A percentile compares a stretch with the other conserved stretches of the same genome.
phyloP scores from a whole-genome alignment of 2,797 vertebrate genomes.

The Artibeus jamaicensis region DNA sequence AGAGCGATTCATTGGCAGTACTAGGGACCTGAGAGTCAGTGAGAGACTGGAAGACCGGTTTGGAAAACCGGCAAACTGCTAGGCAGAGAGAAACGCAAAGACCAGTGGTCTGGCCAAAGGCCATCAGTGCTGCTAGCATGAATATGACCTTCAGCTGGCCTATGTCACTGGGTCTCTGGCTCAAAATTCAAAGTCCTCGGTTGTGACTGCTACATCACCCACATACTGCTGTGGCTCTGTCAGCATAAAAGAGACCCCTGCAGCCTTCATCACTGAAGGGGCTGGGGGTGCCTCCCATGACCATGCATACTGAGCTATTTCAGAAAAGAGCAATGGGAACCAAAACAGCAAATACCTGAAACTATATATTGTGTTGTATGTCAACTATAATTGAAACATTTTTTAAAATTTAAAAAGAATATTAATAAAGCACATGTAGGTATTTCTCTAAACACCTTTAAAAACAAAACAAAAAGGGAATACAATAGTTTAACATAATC shows the following conservation, averaged over 20 bases:
- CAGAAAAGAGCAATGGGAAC: background rate
- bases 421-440: background rate
- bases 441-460: background rate
- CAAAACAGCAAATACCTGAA: background rate
- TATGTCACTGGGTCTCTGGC: background rate
- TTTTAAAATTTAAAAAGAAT: background rate
- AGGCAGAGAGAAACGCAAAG: background rate
- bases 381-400: background rate
- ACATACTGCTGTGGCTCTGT: background rate
- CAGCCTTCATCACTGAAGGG: accelerated
- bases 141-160: background rate
- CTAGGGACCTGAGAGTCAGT: background rate
- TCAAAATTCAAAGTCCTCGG: background rate
- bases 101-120: background rate
- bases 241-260: background rate
- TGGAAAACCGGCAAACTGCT: background rate
- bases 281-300: background rate
- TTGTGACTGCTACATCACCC: background rate
- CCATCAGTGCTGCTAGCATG: too few relatives aligned
- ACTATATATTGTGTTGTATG: background rate
- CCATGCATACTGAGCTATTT: background rate
- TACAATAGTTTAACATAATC: background rate
- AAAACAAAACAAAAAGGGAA: background rate
- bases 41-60: background rate
- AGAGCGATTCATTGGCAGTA: background rate